Evolutionary conservation across 1,140 invertebrate genomes (phyloP), one percentile per base, ranked within the genome.

Genomic region (Drosophila equinoxialis): DNA sequence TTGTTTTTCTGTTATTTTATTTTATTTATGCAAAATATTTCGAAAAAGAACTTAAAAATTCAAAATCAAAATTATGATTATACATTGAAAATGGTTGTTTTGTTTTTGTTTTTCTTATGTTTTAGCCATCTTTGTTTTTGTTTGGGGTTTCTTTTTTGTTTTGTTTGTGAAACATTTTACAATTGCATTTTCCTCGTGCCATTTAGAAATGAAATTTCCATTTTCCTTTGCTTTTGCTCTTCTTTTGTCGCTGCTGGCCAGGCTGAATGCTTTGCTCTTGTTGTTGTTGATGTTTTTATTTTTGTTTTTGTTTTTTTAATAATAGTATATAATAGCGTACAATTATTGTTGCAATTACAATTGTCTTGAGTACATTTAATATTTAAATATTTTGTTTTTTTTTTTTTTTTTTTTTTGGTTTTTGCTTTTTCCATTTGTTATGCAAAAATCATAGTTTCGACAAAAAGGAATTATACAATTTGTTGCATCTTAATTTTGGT

Each of bases 291-390:
- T 48, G 14, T 54, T 58, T 39, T 41, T 65, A 14, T 45, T 17
- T 54, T 17, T 57, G 26, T 62, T 58, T 68, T 39, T 39, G 20
- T 39, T n/a, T 39, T 65, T 59, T 79, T 87, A 83, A 79, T 87
- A 87, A 87, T 87, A 86, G 81, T 89, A 89, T 83, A 89, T 87
- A 82, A 51, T 90, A 91, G 90, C 82, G 90, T 91, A 91, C 90
- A 91, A 91, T 91, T 91, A 91, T 91, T 91, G 90, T 91, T 91
- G 90, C 90, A 91, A 91, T 91, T 91, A 91, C 90, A 91, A 91
- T 91, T 91, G 85, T 91, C 90, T 90, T 87, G 90, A 91, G 90
- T 91, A 91, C 90, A 91, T 91, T 85, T 84, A 89, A 91, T 81
- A 91, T 90, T 90, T 90, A 90, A 81, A 86, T 30, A 30, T 30